phyloP scores from a whole-genome alignment of 2,888 invertebrate genomes.

The Anarsia innoxiella region DNA sequence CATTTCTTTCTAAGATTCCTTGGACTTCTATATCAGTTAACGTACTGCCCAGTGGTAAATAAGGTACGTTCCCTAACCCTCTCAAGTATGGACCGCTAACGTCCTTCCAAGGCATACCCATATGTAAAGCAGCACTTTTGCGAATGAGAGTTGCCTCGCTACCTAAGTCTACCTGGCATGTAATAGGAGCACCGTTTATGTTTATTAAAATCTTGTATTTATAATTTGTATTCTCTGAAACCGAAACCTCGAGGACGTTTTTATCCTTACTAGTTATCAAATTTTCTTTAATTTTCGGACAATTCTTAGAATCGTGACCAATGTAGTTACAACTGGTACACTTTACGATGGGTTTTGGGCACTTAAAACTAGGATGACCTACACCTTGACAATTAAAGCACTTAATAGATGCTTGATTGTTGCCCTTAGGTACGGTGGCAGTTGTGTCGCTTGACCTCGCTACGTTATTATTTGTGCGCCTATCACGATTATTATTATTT shows the following conservation, averaged over 20 bases:
- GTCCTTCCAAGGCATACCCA: neutral
- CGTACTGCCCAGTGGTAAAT: neutral
- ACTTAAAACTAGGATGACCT: neutral
- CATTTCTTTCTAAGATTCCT: neutral
- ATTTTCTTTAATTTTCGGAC: neutral
- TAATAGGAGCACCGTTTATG: neutral
- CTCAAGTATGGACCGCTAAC: neutral
- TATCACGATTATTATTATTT: neutral
- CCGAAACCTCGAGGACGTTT: neutral
- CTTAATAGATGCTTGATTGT: neutral
- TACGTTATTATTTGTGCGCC: neutral
- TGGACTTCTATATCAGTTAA: neutral
- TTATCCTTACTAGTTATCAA: neutral
- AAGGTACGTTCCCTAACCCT: neutral
- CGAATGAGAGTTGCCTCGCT: neutral
- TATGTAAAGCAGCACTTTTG: neutral
- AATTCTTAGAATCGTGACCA: neutral
- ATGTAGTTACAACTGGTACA: neutral
- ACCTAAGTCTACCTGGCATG: neutral
- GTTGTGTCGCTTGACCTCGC: neutral
- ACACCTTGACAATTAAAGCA: constrained; percentile 1
- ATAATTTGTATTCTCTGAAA: neutral
- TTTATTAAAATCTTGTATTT: neutral
- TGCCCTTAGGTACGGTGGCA: neutral
- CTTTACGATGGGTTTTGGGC: constrained; percentile 1